These are phyloP conservation scores for Cerceris ruficornis DNA, from an alignment of 2,888 invertebrate genomes.

Conservation along the genomic window DNA sequence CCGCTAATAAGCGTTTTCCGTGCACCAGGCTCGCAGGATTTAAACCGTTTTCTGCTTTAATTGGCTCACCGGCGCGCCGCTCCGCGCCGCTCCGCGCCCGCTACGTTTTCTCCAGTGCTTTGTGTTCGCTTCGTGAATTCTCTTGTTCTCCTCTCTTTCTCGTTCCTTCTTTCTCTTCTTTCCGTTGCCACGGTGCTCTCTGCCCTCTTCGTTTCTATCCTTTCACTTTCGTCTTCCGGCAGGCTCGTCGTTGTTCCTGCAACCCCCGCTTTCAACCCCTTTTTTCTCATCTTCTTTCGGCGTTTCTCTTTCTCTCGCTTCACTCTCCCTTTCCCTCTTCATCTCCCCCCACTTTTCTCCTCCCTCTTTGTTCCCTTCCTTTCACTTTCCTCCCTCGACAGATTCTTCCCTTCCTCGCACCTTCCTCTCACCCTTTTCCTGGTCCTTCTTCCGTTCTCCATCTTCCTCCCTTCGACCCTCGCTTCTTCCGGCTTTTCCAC, in stretches of 20 bases:
- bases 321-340: background rate
- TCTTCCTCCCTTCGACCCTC: background rate
- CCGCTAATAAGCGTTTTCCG: slow-evolving; percentile 63
- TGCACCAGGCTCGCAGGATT: slow-evolving; percentile 42
- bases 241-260: background rate
- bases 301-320: slow-evolving; percentile 6
- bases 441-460: background rate
- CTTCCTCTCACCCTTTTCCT: background rate
- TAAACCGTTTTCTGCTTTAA: slow-evolving; percentile 61
- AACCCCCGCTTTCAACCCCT: slow-evolving; percentile 2
- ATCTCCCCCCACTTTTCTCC: background rate
- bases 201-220: too few species aligned
- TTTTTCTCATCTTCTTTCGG: background rate
- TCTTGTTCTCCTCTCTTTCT: background rate
- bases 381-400: background rate
- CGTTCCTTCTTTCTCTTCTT: background rate
- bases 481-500: background rate
- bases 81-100: slow-evolving; percentile 14
- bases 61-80: slow-evolving; percentile 43
- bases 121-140: slow-evolving; percentile 17
- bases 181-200: too few species aligned
- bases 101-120: background rate
- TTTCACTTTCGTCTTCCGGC: too few species aligned
- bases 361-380: background rate
- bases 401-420: background rate